Evolutionary conservation across 2,113 vertebrate genomes (phyloP).

Genomic region (Forbesichthys agassizii): DNA sequence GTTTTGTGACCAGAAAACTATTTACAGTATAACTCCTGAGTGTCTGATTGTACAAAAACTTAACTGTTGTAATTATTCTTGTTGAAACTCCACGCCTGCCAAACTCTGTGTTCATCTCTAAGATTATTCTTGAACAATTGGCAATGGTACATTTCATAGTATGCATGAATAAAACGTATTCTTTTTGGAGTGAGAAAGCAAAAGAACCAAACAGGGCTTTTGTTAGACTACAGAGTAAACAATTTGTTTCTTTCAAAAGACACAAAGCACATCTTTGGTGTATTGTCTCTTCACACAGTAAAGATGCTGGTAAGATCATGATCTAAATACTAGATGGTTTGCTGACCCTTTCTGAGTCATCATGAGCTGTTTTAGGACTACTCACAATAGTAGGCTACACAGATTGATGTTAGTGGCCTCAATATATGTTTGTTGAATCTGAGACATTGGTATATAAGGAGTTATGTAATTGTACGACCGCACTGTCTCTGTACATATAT

Average conservation of each 20-base stretch:
- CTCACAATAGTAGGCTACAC: constrained; percentile 9
- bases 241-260: constrained; percentile 24
- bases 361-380: constrained; percentile 1
- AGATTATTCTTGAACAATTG: constrained; percentile 25
- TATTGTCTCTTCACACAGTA: constrained; percentile 12
- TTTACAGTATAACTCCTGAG: constrained; percentile 42
- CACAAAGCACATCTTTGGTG: constrained; percentile 20
- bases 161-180: constrained; percentile 31
- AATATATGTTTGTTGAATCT: constrained; percentile 20
- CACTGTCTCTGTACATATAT: constrained; percentile 13
- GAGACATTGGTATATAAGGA: constrained; percentile 23
- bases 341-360: constrained; percentile 29
- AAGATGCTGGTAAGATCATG: constrained; percentile 17
- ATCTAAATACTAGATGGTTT: constrained; percentile 34
- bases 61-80: constrained; percentile 54
- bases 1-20: constrained; percentile 34
- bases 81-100: constrained; percentile 45
- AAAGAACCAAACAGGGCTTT: constrained; percentile 22
- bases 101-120: constrained; percentile 31
- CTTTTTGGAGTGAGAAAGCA: constrained; percentile 22
- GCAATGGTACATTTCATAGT: constrained; percentile 35
- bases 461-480: constrained; percentile 8
- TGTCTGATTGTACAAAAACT: constrained; percentile 57
- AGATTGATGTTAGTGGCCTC: constrained; percentile 30
- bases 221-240: constrained; percentile 35